Base-by-base conservation (phyloP, 1,140 invertebrate genomes). In the Hydropsyche tenuis region DNA sequence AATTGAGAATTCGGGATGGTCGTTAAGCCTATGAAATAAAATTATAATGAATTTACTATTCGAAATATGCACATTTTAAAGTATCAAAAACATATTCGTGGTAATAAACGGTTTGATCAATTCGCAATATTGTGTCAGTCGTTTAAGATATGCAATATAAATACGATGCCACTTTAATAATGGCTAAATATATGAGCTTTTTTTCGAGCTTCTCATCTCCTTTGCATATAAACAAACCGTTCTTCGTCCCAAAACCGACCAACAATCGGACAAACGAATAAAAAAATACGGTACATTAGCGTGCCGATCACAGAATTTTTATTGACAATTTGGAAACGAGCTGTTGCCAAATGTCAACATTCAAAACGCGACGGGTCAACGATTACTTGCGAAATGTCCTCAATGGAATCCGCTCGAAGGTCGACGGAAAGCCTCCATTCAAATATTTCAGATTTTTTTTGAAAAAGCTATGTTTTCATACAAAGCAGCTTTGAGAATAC, bases 221-320 rank as follows among this genome's bases (percentile, higher is more conserved):
- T 60, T 56, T 56, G 51, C 11, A 60, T 60, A 60, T n/a, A n/a
- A n/a, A n/a, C 18, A 60, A 60, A 60, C 56, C 56, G 56, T 60
- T 60, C 20, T 14, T 60, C 25, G 56, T 60, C 22, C 56, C 56
- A 27, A 60, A 60, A 60, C 2, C 22, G 20, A 25, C 20, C 2
- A 25, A 25, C 18, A 23, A 22, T 22, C 51, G 20, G 3, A 25
- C 18, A 25, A 25, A 60, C 22, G 14, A 7, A 60, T 2, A 60
- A 25, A 12, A 22, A 60, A 25, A 60, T 25, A 60, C 56, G 56
- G 56, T 60, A 60, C 56, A 23, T 25, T 20, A 27, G 56, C 56
- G 20, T 37, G 3, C 23, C 12, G 20, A 25, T 60, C 20, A 60
- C 22, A 48, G 14, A 20, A 27, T 25, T 25, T 60, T 60, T 60